Evolutionary conservation across 2,888 invertebrate species (phyloP).

Genomic region (Bugula neritina): DNA sequence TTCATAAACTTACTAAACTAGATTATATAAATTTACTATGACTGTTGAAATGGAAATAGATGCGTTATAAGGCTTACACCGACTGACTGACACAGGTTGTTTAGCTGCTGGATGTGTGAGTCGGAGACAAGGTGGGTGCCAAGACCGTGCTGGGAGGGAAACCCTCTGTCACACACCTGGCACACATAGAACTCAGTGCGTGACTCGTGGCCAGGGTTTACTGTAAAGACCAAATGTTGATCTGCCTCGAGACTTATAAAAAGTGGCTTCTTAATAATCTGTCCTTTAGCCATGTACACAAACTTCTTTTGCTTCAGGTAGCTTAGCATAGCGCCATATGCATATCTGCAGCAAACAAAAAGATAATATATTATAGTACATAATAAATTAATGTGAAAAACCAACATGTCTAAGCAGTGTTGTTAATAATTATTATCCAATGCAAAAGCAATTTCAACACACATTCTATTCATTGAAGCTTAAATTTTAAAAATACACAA

Average conservation of each 20-base stretch:
- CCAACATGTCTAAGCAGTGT: no score
- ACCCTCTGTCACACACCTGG: slow-evolving; percentile 12
- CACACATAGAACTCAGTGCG: not conserved
- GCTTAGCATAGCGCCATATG: not conserved
- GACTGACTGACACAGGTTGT: not conserved
- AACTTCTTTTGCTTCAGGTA: slow-evolving; percentile 13
- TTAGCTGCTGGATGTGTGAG: not conserved
- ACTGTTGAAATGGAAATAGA: no score
- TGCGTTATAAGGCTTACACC: no score
- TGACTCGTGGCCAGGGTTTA: slow-evolving; percentile 11
- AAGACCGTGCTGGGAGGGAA: not conserved
- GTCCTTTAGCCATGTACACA: not conserved
- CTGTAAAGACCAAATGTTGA: not conserved
- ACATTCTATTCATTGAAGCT: no score
- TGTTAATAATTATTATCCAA: no score
- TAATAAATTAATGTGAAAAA: no score
- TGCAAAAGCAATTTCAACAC: no score
- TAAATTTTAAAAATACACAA: no score
- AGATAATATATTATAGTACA: no score
- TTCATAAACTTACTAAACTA: no score
- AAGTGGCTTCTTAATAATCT: not conserved
- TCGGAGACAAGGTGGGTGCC: not conserved
- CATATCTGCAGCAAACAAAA: slow-evolving; percentile 9
- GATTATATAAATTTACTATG: no score
- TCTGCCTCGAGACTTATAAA: not conserved